Evolutionary conservation across 2,797 vertebrate species (phyloP).

Genomic region (Delichon dasypus): DNA sequence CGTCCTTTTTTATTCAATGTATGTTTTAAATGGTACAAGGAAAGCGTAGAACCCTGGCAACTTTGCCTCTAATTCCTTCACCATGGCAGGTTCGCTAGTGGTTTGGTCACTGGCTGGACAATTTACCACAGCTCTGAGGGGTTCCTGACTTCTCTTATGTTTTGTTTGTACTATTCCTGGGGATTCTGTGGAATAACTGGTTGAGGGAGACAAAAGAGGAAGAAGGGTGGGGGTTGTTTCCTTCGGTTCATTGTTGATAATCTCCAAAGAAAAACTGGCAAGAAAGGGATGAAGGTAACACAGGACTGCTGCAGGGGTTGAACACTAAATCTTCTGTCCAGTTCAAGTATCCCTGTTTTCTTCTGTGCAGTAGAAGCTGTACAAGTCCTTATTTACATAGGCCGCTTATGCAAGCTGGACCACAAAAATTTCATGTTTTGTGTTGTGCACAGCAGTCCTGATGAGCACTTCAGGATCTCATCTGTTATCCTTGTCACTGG

Average conservation of each 20-base stretch:
- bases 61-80: background rate
- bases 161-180: background rate
- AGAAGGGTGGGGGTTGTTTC: rapidly evolving
- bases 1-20: background rate
- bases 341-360: background rate
- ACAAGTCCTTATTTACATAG: background rate
- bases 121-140: background rate
- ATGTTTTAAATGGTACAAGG: background rate
- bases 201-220: background rate
- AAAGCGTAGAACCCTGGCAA: background rate
- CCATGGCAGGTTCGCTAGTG: background rate
- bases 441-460: background rate
- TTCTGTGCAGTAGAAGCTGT: background rate
- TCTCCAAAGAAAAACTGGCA: background rate
- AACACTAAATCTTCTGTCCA: background rate
- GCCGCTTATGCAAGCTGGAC: background rate
- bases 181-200: background rate
- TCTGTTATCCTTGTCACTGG: background rate
- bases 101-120: background rate
- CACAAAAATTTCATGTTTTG: background rate
- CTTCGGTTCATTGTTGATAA: background rate
- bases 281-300: background rate
- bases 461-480: background rate
- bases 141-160: background rate
- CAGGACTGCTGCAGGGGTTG: background rate